Percentiles rank a stretch among this genome's conserved stretches.
Evolutionary conservation across 2,888 invertebrate species (phyloP).

Genomic region (Norana najaformis): DNA sequence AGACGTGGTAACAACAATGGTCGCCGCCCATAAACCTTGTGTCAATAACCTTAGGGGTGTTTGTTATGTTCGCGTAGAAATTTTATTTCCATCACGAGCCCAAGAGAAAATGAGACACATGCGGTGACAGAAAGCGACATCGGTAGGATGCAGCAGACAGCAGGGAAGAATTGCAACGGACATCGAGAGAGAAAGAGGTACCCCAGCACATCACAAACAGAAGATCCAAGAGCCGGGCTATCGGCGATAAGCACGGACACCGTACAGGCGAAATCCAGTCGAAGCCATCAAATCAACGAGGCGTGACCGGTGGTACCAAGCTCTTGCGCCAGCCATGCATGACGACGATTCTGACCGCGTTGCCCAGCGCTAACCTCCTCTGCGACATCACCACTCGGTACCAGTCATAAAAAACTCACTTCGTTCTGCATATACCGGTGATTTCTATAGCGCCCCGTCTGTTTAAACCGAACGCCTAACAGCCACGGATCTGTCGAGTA

Average conservation of each 20-base stretch:
- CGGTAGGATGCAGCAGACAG: no score
- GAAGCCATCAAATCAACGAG: background rate
- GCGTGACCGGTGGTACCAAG: background rate
- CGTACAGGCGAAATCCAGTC: background rate
- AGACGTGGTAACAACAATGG: background rate
- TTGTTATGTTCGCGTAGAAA: background rate
- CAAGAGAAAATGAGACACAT: background rate
- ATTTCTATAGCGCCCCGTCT: no score
- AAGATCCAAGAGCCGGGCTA: no score
- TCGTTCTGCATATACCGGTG: background rate
- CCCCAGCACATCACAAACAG: background rate
- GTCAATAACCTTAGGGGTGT: background rate
- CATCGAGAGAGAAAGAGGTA: no score
- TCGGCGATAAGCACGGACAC: background rate
- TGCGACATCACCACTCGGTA: background rate
- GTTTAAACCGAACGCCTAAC: no score
- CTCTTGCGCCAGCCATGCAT: background rate
- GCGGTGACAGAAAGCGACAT: background rate
- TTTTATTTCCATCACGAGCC: conserved; percentile 1
- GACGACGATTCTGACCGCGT: background rate
- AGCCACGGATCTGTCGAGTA: no score
- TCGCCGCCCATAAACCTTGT: no score
- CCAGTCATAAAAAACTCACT: background rate
- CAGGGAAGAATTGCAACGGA: background rate
- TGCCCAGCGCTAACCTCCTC: background rate